Evolutionary conservation across 2,888 invertebrate species (phyloP), one percentile per base, ranked within the genome.

Genomic region (Clanis bilineata): DNA sequence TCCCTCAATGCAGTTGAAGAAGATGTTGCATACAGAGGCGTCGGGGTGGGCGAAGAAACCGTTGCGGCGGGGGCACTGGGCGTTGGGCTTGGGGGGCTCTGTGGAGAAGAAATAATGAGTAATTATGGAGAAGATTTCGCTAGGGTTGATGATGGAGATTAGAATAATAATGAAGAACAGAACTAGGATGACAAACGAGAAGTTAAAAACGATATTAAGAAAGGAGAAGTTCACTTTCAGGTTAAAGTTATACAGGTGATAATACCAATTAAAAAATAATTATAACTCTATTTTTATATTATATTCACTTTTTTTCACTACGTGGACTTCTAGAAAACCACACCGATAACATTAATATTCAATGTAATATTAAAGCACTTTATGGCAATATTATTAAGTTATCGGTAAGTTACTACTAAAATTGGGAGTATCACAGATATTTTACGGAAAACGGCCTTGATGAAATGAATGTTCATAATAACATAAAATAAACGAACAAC

Each of bases 41-140:
- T 97, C 96, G 7, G 97, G 97, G 92, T 97, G 97, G 43, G 97
- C 96, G 88, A 98, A 98, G 95, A 97, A 97, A 54, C 98, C 98
- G 86, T 97, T 97, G 74, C 95, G 94, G 66, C 98, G 94, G 21
- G 97, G 97, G 80, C 98, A 98, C 66, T 94, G 93, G 47, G 90
- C 87, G 76, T 89, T 95, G 7, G 95, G 90, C 74, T 95, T 94
- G 59, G 98, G 95, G 61, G 95, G 94, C 89, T 97, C 97, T 97
- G 90, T 55, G 32, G 4, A 58, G 59, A 58, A 6, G 47, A 56
- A 64, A 36, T 39, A 23, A 39, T 38, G 6, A 22, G 38, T 10
- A 55, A 12, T 5, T 18, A 47, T 15, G 15, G 36, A 36, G 36
- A 55, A 18, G 18, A 55, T 36, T 28, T 6, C 4, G 12, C 6